Evolutionary conservation across 2,888 invertebrate genomes (phyloP).

Genomic region (Tetranychus piercei): DNA sequence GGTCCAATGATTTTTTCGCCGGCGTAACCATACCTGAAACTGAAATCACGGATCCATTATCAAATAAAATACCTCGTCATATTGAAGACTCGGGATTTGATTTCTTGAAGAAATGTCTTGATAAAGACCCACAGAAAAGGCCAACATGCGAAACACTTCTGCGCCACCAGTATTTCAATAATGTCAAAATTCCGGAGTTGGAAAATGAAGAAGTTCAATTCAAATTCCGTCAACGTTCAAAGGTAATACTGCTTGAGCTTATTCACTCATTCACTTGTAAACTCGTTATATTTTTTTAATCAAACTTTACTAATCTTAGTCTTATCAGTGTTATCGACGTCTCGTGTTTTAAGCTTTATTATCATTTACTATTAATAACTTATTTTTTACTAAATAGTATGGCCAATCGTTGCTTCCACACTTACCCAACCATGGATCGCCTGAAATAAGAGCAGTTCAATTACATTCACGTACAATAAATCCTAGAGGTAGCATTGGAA

Average conservation of each 20-base stretch:
- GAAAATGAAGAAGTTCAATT: constrained; percentile 8
- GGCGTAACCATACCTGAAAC: constrained; percentile 83
- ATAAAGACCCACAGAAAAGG: constrained; percentile 76
- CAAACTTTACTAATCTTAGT: no score
- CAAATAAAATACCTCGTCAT: constrained; percentile 63
- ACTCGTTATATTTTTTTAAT: no score
- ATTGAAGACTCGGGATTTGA: constrained; percentile 51
- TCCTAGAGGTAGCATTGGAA: background rate
- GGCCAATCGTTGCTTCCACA: constrained; percentile 16
- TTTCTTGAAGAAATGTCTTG: constrained; percentile 77
- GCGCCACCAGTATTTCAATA: constrained; percentile 75
- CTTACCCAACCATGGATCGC: constrained; percentile 6
- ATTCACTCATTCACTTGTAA: background rate
- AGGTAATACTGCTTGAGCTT: background rate
- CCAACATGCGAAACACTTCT: constrained; percentile 80
- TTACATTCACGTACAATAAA: constrained; percentile 12
- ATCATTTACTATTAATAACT: background rate
- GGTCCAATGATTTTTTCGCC: constrained; percentile 79
- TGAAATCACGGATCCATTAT: constrained; percentile 57
- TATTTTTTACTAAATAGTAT: background rate
- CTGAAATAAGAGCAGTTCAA: constrained; percentile 16
- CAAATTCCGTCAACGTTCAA: constrained; percentile 10
- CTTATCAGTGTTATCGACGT: no score
- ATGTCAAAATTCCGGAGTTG: constrained; percentile 41
- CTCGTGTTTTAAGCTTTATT: no score